These are phyloP conservation scores for Tyrannus savana DNA, from an alignment of 2,113 vertebrate genomes.

Conservation along the genomic window DNA sequence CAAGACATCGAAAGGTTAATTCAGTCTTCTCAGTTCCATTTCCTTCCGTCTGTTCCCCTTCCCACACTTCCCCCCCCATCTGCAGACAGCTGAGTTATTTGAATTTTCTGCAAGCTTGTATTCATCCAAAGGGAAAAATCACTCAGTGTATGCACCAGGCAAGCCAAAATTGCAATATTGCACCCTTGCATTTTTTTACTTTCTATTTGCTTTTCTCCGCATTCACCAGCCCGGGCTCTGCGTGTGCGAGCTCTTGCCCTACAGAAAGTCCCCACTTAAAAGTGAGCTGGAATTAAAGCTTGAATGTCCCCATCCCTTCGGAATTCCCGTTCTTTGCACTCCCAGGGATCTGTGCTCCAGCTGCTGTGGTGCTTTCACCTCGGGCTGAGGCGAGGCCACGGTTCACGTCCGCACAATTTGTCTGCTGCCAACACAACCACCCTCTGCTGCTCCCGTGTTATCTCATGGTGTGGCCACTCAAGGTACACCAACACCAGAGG, in stretches of 20 bases:
- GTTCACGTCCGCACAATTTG: not conserved
- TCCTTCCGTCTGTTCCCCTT: slow-evolving; percentile 70
- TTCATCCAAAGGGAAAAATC: slow-evolving; percentile 41
- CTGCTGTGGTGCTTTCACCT: not conserved
- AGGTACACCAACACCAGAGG: not conserved
- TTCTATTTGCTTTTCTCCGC: not conserved
- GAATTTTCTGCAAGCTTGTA: slow-evolving; percentile 57
- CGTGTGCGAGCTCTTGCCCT: not conserved
- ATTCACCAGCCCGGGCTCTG: not conserved
- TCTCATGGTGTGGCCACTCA: slow-evolving; percentile 49
- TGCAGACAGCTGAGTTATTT: slow-evolving; percentile 58
- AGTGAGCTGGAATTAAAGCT: not conserved
- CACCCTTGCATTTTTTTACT: not conserved
- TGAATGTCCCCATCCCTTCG: not conserved
- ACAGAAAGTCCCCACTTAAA: not conserved
- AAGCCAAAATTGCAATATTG: not conserved
- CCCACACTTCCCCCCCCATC: slow-evolving; percentile 49
- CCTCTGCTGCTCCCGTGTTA: slow-evolving; percentile 48
- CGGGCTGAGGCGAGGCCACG: not conserved
- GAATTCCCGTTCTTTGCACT: not conserved
- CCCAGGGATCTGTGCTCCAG: not conserved
- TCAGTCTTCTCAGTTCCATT: slow-evolving; percentile 67
- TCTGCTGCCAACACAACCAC: slow-evolving; percentile 38
- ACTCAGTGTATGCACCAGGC: not conserved
- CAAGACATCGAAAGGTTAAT: slow-evolving; percentile 66